A percentile compares a stretch with the other conserved stretches of the same genome.
Conservation (phyloP, 2,888 invertebrate genomes). For the Drosophila anceps region DNA sequence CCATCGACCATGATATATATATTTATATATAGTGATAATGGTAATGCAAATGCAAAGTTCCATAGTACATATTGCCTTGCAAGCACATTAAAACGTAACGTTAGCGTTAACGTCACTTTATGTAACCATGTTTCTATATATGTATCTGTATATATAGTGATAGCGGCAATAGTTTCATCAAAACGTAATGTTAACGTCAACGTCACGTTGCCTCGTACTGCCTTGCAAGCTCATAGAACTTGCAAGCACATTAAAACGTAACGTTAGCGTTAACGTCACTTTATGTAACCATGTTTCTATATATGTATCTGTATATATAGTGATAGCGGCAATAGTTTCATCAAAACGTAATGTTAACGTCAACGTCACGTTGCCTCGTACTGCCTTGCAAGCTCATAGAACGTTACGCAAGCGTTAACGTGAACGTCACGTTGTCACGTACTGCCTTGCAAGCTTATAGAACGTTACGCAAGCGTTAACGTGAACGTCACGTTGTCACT, state of each 20-base stretch:
- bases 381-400: not conserved
- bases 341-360: not conserved
- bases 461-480: not conserved
- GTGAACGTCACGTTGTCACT: not conserved
- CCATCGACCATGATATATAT: conserved; percentile 33
- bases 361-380: not conserved
- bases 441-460: not conserved
- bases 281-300: conserved; percentile 41
- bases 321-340: conserved; percentile 13
- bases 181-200: not conserved
- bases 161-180: too few relatives aligned
- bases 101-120: conserved; percentile 26
- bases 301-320: not conserved
- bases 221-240: conserved; percentile 28
- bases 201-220: not conserved
- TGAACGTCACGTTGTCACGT: not conserved
- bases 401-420: not conserved
- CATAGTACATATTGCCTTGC: conserved; percentile 78
- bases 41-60: conserved; percentile 58
- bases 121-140: conserved; percentile 38
- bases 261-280: conserved; percentile 27
- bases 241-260: conserved; percentile 66
- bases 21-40: conserved; percentile 49
- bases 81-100: conserved; percentile 58
- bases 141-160: not conserved